These are phyloP conservation scores for Megalopta genalis DNA, from an alignment of 1,140 invertebrate species.

Conservation along the genomic window DNA sequence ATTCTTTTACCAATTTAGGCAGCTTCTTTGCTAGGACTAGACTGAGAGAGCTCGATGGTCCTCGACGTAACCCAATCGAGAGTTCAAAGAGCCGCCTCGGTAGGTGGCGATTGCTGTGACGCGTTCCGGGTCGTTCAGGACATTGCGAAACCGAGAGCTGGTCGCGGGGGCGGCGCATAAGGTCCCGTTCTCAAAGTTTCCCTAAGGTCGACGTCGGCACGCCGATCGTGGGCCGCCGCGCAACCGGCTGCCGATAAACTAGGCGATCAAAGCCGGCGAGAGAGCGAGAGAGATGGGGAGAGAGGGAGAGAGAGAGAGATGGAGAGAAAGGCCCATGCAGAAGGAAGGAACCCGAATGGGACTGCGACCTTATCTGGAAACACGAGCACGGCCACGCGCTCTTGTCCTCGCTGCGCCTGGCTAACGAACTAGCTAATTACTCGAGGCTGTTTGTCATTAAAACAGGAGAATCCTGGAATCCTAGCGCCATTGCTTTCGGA, in stretches of 20 bases:
- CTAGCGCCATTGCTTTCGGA: too few species aligned
- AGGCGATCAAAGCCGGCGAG: conserved; percentile 13
- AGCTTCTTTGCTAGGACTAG: not conserved
- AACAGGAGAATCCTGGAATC: too few species aligned
- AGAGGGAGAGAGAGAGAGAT: too few species aligned
- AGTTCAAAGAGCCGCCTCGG: not conserved
- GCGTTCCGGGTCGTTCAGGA: not conserved
- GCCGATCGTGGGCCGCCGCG: conserved; percentile 56
- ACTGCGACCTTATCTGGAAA: conserved; percentile 67
- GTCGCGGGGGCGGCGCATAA: conserved; percentile 37
- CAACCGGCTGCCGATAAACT: conserved; percentile 32
- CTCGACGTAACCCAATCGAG: not conserved
- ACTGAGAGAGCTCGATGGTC: not conserved
- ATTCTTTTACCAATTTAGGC: not conserved
- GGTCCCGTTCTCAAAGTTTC: conserved; percentile 39
- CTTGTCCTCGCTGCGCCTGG: conserved; percentile 46
- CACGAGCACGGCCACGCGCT: conserved; percentile 34
- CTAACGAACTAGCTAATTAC: conserved; percentile 53
- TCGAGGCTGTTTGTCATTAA: too few species aligned
- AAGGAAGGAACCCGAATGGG: conserved; percentile 14
- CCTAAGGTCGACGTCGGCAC: conserved; percentile 43
- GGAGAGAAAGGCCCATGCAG: not conserved
- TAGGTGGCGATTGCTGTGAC: not conserved
- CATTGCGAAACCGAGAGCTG: not conserved
- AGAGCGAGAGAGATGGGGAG: not conserved